A percentile compares a stretch with the other conserved stretches of the same genome.
phyloP scores from a whole-genome alignment of 2,888 invertebrate genomes.

The Charanyca ferruginea region DNA sequence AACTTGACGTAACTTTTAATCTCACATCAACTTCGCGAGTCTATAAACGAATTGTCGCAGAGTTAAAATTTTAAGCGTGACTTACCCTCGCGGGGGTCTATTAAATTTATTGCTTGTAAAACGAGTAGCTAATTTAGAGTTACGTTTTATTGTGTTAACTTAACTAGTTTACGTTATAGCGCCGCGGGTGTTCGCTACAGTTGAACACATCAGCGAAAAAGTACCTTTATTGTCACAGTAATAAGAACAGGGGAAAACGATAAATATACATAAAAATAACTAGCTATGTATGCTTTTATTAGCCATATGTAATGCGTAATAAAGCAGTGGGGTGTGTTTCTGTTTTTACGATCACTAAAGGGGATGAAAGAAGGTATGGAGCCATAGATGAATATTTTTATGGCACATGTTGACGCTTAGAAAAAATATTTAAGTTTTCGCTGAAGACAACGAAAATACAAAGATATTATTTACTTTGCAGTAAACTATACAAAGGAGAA shows the following conservation, averaged over 20 bases:
- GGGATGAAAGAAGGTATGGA: constrained; percentile 49
- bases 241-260: constrained; percentile 52
- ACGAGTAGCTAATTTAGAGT: constrained; percentile 90
- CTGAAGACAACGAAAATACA: not conserved
- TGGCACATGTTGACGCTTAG: constrained; percentile 25
- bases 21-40: constrained; percentile 63
- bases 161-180: constrained; percentile 85
- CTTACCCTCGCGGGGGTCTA: constrained; percentile 80
- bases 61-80: constrained; percentile 84
- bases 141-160: constrained; percentile 89
- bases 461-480: not conserved
- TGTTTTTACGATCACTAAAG: constrained; percentile 71
- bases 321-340: constrained; percentile 75
- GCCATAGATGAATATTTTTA: constrained; percentile 58
- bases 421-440: constrained; percentile 31
- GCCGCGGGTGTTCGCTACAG: constrained; percentile 77
- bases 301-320: constrained; percentile 76
- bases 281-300: constrained; percentile 67
- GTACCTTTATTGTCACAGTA: constrained; percentile 50
- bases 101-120: constrained; percentile 91
- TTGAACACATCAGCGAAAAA: constrained; percentile 38
- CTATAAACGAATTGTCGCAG: constrained; percentile 84
- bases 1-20: constrained; percentile 64
- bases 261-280: constrained; percentile 57
- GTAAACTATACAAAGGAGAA: not conserved